Percentiles rank a stretch among this genome's conserved stretches.
Conservation (phyloP, 1,140 invertebrate species). For the Lepidotrigona ventralis region DNA sequence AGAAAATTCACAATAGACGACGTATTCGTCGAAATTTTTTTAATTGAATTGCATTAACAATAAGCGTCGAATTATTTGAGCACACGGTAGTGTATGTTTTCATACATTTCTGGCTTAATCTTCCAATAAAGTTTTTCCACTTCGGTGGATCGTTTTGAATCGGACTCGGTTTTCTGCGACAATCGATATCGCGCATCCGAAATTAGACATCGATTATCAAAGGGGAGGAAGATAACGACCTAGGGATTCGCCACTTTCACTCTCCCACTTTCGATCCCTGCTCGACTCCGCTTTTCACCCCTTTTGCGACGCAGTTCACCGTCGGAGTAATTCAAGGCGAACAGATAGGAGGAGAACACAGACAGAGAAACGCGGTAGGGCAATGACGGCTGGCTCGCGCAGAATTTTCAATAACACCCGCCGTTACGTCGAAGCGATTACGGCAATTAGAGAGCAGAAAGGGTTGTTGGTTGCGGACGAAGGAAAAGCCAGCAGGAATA, state of each 20-base stretch:
- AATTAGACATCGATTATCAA: slow-evolving; percentile 45
- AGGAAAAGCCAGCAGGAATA: slow-evolving; percentile 31
- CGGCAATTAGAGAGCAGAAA: slow-evolving; percentile 62
- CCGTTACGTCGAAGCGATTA: slow-evolving; percentile 42
- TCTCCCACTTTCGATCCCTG: neutral
- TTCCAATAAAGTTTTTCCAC: too few relatives aligned
- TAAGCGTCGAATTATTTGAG: too few relatives aligned
- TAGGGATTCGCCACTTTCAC: slow-evolving; percentile 5
- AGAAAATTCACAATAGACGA: too few relatives aligned
- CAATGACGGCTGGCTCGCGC: slow-evolving; percentile 38
- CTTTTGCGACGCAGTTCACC: slow-evolving; percentile 3
- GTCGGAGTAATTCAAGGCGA: slow-evolving; percentile 42
- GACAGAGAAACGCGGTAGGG: slow-evolving; percentile 3
- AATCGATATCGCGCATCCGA: slow-evolving; percentile 46
- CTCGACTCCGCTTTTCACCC: slow-evolving; percentile 12
- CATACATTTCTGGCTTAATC: too few relatives aligned
- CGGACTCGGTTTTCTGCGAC: slow-evolving; percentile 6
- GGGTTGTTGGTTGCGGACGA: neutral
- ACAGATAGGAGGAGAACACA: neutral
- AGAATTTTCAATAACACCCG: slow-evolving; percentile 51
- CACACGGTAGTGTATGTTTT: too few relatives aligned
- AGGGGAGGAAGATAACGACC: slow-evolving; percentile 31
- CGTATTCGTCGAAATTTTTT: too few relatives aligned
- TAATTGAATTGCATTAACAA: too few relatives aligned
- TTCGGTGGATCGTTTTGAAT: too few relatives aligned